Evolutionary conservation across 2,797 vertebrate species (phyloP).

Genomic region (Syngnathus acus): DNA sequence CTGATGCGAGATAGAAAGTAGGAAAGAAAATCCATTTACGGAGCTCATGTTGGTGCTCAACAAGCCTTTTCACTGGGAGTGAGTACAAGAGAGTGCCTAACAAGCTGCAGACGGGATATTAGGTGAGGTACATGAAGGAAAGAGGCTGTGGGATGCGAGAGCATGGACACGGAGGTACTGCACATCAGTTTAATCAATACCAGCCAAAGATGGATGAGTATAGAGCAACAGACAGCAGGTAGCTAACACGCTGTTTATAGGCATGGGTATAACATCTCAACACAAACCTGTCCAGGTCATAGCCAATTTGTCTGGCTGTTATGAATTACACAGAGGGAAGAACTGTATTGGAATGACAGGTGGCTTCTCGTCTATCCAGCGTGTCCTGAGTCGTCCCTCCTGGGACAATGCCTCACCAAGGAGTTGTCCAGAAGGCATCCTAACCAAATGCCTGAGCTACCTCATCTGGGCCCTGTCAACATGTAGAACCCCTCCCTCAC

Average conservation of each 20-base stretch:
- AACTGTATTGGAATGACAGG: neutral
- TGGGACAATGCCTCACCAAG: neutral
- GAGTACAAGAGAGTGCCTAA: conserved; percentile 23
- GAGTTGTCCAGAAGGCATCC: no score
- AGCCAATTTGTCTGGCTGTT: neutral
- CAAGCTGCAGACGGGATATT: conserved; percentile 37
- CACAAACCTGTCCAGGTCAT: neutral
- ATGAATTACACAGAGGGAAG: neutral
- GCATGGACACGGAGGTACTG: conserved; percentile 46
- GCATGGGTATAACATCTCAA: neutral
- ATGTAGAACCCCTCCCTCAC: no score
- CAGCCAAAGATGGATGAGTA: conserved; percentile 24
- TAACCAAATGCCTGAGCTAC: no score
- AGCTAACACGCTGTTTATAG: conserved; percentile 9
- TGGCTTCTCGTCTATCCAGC: neutral
- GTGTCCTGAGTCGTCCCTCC: neutral
- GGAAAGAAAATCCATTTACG: neutral
- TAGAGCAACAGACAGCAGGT: conserved; percentile 6
- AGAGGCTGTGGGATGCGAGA: conserved; percentile 35
- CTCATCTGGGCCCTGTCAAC: no score
- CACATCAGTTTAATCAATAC: conserved; percentile 49
- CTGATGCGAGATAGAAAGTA: neutral
- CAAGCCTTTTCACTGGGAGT: conserved; percentile 33
- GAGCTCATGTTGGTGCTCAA: conserved; percentile 37
- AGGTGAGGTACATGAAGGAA: conserved; percentile 44